Percentiles rank a stretch among this genome's conserved stretches.
These are phyloP conservation scores for Phrynocephalus guinanensis DNA, from an alignment of 2,797 vertebrate genomes.

Conservation along the genomic window DNA sequence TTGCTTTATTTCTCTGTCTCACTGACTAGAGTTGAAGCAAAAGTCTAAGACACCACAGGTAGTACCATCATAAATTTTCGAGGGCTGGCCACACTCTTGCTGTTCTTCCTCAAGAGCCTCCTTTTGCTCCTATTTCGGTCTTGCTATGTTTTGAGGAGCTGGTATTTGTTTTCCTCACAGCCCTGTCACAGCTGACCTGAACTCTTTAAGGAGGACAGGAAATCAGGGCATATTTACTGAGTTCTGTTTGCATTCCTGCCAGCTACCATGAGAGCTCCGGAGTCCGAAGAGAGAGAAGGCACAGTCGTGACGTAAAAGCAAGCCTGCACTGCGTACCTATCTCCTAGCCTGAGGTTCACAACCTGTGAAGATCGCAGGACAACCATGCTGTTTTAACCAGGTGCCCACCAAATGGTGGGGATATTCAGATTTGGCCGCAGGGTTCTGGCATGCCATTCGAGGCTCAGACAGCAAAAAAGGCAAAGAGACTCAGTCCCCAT, in stretches of 20 bases:
- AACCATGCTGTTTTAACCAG: neutral
- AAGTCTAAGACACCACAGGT: neutral
- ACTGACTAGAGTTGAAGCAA: neutral
- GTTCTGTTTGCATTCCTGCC: conserved; percentile 27
- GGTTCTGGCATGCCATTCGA: neutral
- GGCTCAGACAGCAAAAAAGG: neutral
- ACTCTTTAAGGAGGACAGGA: conserved; percentile 30
- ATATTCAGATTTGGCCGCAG: neutral
- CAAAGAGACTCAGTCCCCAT: neutral
- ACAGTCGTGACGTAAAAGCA: conserved; percentile 4
- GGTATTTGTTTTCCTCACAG: conserved; percentile 40
- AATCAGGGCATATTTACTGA: conserved; percentile 34
- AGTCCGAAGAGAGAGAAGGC: conserved; percentile 1
- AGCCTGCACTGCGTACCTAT: neutral
- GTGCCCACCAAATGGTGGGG: neutral
- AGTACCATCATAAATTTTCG: neutral
- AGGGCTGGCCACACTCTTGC: neutral
- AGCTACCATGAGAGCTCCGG: conserved; percentile 11
- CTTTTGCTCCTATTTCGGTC: neutral
- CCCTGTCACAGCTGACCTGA: conserved; percentile 28
- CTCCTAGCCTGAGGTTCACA: neutral
- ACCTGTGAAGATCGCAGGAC: neutral
- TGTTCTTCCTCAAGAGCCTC: neutral
- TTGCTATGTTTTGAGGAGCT: neutral
- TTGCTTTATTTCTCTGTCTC: neutral